A percentile compares a stretch with the other conserved stretches of the same genome.
Conservation (phyloP, 2,888 invertebrate genomes). For the Epinotia nisella region DNA sequence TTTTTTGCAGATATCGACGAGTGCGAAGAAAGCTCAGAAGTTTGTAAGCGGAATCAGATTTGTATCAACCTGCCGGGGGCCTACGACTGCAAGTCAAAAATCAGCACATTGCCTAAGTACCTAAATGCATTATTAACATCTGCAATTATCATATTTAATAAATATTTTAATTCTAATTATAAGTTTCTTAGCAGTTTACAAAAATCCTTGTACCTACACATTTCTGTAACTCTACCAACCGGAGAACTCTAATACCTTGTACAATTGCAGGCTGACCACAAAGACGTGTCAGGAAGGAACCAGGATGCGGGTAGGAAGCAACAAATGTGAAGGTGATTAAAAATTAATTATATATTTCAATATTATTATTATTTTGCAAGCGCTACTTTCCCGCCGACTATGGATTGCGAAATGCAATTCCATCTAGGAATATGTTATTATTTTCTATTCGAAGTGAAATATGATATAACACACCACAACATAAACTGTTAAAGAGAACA, state of each 20-base stretch:
- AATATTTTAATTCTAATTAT: too few relatives aligned
- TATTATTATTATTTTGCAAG: too few relatives aligned
- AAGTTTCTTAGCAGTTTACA: too few relatives aligned
- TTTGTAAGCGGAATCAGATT: constrained; percentile 90
- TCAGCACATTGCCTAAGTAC: constrained; percentile 78
- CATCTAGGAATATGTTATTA: too few relatives aligned
- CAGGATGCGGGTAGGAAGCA: constrained; percentile 75
- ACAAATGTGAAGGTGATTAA: constrained; percentile 86
- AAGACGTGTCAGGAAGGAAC: constrained; percentile 87
- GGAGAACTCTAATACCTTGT: background rate
- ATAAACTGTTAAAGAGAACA: too few relatives aligned
- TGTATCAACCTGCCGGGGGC: constrained; percentile 95
- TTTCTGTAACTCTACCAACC: background rate
- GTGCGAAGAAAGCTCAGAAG: constrained; percentile 90
- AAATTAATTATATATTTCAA: too few relatives aligned
- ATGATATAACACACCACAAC: too few relatives aligned
- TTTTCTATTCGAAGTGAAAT: too few relatives aligned
- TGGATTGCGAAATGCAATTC: too few relatives aligned
- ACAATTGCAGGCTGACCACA: constrained; percentile 59
- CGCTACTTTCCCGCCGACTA: too few relatives aligned
- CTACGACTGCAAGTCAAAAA: constrained; percentile 89
- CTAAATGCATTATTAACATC: constrained; percentile 14
- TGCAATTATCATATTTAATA: too few relatives aligned
- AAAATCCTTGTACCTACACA: background rate
- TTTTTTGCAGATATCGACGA: constrained; percentile 91